A percentile compares a stretch with the other conserved stretches of the same genome.
Conservation (phyloP, 2,797 vertebrate genomes). For the Acropternis orthonyx region DNA sequence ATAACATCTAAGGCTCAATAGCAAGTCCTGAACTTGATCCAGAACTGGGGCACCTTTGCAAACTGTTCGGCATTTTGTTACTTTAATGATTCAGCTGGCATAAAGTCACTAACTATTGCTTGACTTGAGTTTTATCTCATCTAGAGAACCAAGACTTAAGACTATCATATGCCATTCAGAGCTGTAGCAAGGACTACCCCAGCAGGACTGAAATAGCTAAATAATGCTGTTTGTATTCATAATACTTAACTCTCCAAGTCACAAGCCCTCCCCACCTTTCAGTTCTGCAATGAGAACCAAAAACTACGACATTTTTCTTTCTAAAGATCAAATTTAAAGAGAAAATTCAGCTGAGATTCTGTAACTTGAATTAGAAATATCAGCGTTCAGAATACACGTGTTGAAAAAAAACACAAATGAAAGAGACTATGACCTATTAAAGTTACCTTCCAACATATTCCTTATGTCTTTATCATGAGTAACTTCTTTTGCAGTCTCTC, state of each 20-base stretch:
- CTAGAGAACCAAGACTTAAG: not conserved
- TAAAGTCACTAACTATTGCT: not conserved
- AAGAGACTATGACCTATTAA: not conserved
- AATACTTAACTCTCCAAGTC: not conserved
- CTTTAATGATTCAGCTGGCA: not conserved
- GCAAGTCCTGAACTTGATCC: not conserved
- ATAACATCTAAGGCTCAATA: not conserved
- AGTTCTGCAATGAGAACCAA: not conserved
- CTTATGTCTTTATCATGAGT: constrained; percentile 91
- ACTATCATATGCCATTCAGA: not conserved
- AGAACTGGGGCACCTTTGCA: not conserved
- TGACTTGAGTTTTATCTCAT: not conserved
- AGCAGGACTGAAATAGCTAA: not conserved
- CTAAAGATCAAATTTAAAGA: not conserved
- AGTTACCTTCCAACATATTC: constrained; percentile 91
- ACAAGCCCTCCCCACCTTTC: rapidly evolving
- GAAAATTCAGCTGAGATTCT: not conserved
- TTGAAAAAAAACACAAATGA: not conserved
- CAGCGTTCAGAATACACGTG: not conserved
- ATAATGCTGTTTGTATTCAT: not conserved
- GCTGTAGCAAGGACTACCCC: not conserved
- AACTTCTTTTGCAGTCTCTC: constrained; percentile 88
- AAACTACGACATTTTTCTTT: not conserved
- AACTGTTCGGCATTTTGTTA: not conserved
- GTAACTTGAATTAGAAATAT: not conserved